phyloP scores from a whole-genome alignment of 2,113 vertebrate genomes.

The Odocoileus hemionus region DNA sequence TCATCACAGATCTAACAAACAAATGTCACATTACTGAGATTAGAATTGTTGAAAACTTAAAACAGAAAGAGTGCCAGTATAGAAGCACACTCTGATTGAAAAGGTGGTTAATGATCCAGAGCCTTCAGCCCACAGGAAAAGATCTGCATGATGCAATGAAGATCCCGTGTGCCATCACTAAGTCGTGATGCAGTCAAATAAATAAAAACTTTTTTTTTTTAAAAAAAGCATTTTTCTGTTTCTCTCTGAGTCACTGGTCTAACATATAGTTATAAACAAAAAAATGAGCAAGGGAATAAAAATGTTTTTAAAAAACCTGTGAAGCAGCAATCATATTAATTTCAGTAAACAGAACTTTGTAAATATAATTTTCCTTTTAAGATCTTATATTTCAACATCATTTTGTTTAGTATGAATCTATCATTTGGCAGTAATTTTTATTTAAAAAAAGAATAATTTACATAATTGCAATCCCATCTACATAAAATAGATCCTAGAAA shows the following conservation, averaged over 20 bases:
- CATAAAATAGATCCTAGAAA: not conserved
- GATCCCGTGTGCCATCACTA: rapidly evolving
- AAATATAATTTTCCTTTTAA: not conserved
- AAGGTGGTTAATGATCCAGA: not conserved
- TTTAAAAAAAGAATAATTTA: not conserved
- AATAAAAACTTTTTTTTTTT: not conserved
- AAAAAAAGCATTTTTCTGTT: not conserved
- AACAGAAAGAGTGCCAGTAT: not conserved
- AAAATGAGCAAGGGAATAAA: not conserved
- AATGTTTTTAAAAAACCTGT: not conserved
- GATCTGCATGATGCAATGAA: not conserved
- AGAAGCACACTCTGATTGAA: not conserved
- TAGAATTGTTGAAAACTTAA: not conserved
- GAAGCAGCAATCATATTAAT: not conserved
- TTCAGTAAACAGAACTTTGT: not conserved
- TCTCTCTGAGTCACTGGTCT: not conserved
- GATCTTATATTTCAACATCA: not conserved
- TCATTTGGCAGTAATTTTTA: not conserved
- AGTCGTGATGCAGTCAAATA: not conserved
- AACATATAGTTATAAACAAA: not conserved
- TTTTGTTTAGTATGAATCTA: not conserved
- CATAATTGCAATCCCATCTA: not conserved
- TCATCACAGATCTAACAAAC: not conserved
- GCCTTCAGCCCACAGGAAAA: not conserved
- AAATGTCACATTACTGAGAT: constrained; percentile 5